Conservation (phyloP, 2,113 vertebrate species). For the Microcebus tavaratra region DNA sequence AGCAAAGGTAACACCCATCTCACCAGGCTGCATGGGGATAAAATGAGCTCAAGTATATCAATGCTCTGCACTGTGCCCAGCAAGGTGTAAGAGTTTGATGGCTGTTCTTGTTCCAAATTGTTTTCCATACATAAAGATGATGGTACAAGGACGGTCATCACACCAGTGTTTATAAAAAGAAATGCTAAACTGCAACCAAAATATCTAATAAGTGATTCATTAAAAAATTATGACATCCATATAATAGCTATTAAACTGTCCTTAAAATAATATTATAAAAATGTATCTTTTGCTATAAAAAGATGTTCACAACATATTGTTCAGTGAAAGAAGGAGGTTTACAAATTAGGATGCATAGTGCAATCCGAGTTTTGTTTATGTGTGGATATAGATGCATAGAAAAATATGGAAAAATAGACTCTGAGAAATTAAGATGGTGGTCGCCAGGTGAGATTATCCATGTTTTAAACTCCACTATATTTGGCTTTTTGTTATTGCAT, state of each 20-base stretch:
- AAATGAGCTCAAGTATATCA: not conserved
- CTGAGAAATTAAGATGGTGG: not conserved
- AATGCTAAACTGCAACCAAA: constrained; percentile 1
- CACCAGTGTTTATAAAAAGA: not conserved
- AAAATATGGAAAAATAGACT: not conserved
- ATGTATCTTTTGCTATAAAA: not conserved
- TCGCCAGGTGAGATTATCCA: not conserved
- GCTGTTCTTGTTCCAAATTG: not conserved
- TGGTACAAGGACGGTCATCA: not conserved
- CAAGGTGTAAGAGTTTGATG: too few relatives aligned
- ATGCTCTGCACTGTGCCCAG: not conserved
- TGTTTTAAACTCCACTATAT: not conserved
- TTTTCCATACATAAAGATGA: not conserved
- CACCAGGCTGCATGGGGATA: not conserved
- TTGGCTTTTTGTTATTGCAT: constrained; percentile 5
- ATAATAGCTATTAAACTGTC: not conserved
- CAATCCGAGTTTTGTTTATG: not conserved
- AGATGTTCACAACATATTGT: not conserved
- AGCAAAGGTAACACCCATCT: not conserved
- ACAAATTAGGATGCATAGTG: not conserved
- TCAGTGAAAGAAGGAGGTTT: not conserved
- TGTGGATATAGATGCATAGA: not conserved
- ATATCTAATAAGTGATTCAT: not conserved
- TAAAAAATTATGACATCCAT: not conserved
- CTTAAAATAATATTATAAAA: not conserved